A percentile compares a stretch with the other conserved stretches of the same genome.
Conservation (phyloP, 2,797 vertebrate genomes). For the Pseudochaenichthys georgianus region DNA sequence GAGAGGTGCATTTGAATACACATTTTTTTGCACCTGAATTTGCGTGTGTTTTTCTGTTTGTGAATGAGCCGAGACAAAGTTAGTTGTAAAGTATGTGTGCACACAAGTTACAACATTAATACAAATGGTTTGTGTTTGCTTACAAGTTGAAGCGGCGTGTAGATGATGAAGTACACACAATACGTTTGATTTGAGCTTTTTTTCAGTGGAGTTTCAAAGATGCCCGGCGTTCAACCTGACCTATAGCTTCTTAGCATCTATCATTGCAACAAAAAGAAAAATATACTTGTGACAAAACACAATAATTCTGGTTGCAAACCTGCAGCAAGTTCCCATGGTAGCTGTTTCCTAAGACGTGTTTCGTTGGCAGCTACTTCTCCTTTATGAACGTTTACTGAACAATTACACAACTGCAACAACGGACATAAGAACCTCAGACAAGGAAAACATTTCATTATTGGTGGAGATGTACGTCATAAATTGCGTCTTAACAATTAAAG, state of each 20-base stretch:
- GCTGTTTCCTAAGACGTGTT: background rate
- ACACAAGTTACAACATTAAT: background rate
- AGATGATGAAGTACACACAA: background rate
- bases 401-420: slow-evolving; percentile 13
- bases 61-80: background rate
- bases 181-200: background rate
- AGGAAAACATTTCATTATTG: background rate
- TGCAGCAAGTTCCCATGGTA: background rate
- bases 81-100: too few species aligned
- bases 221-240: background rate
- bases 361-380: slow-evolving; percentile 12
- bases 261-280: too few species aligned
- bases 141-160: background rate
- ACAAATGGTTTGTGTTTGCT: background rate
- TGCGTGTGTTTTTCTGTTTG: background rate
- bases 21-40: background rate
- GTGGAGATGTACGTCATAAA: background rate
- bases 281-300: too few species aligned
- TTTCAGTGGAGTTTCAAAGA: background rate
- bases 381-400: background rate
- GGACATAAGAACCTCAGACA: background rate
- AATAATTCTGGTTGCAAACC: background rate
- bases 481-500: background rate
- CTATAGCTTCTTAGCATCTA: too few species aligned
- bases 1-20: background rate